Conservation (phyloP, 2,888 invertebrate genomes). For the Antheraea assamensis region DNA sequence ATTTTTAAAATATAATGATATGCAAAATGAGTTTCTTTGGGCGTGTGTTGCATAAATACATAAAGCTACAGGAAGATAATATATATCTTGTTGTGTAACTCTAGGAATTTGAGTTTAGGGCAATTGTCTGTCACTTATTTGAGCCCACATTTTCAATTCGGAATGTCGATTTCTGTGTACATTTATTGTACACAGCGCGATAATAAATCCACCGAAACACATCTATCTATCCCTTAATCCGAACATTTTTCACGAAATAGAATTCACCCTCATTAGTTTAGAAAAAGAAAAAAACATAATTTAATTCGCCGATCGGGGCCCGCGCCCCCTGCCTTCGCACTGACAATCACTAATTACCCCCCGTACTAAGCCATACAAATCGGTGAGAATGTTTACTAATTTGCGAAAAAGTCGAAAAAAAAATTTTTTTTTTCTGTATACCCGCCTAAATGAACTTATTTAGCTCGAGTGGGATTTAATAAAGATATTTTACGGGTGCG, state of each 20-base stretch:
- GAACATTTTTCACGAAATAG: slow-evolving; percentile 47
- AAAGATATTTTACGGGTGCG: slow-evolving; percentile 78
- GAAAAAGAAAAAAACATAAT: slow-evolving; percentile 59
- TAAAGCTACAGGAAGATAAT: too few relatives aligned
- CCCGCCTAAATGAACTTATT: slow-evolving; percentile 79
- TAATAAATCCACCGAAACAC: slow-evolving; percentile 8
- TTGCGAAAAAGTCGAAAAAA: slow-evolving; percentile 64
- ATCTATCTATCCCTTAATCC: slow-evolving; percentile 52
- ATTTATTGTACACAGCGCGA: background rate
- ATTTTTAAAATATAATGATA: too few relatives aligned
- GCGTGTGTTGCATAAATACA: too few relatives aligned
- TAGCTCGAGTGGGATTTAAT: slow-evolving; percentile 77
- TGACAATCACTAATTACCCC: slow-evolving; percentile 76
- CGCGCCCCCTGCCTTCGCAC: slow-evolving; percentile 43
- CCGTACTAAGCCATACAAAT: slow-evolving; percentile 77
- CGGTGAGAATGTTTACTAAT: slow-evolving; percentile 80
- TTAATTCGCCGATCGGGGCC: slow-evolving; percentile 60
- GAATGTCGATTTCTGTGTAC: background rate
- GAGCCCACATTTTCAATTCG: too few relatives aligned
- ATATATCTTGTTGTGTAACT: too few relatives aligned
- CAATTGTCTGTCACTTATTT: too few relatives aligned
- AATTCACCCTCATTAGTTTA: slow-evolving; percentile 66
- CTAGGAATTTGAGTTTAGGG: too few relatives aligned
- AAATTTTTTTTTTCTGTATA: slow-evolving; percentile 49
- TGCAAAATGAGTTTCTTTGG: too few relatives aligned